Evolutionary conservation across 2,888 invertebrate species (phyloP).

Genomic region (Pterobdella sp.): DNA sequence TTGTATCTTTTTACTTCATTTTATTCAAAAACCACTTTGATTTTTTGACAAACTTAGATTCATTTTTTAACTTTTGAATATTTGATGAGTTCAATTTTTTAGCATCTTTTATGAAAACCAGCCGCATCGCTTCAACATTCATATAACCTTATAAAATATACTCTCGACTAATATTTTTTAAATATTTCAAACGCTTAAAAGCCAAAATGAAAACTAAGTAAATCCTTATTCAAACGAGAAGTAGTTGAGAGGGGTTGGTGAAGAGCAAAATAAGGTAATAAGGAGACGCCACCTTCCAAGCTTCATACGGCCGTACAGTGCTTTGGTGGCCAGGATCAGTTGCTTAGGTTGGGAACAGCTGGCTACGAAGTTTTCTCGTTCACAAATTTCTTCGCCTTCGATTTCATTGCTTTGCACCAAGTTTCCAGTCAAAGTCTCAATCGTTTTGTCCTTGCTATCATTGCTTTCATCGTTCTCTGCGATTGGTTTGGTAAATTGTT

Average conservation of each 20-base stretch:
- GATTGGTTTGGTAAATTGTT: neutral
- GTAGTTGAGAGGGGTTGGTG: neutral
- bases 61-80: too few species aligned
- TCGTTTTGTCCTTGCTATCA: constrained; percentile 8
- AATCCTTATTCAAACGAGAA: neutral
- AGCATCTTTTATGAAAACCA: too few species aligned
- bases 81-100: too few species aligned
- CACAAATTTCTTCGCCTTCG: constrained; percentile 18
- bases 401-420: constrained; percentile 1
- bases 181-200: too few species aligned
- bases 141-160: too few species aligned
- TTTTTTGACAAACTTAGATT: too few species aligned
- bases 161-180: too few species aligned
- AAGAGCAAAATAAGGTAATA: too few species aligned
- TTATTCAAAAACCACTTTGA: too few species aligned
- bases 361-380: constrained; percentile 26
- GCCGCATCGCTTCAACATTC: too few species aligned
- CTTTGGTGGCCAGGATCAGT: constrained; percentile 19
- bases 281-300: constrained; percentile 26
- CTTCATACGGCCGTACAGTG: constrained; percentile 25
- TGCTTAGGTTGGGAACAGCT: neutral
- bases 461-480: constrained; percentile 11
- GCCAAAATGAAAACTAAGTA: neutral
- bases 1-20: too few species aligned
- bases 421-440: neutral